phyloP scores from a whole-genome alignment of 2,797 vertebrate species.

The Squalus acanthias region DNA sequence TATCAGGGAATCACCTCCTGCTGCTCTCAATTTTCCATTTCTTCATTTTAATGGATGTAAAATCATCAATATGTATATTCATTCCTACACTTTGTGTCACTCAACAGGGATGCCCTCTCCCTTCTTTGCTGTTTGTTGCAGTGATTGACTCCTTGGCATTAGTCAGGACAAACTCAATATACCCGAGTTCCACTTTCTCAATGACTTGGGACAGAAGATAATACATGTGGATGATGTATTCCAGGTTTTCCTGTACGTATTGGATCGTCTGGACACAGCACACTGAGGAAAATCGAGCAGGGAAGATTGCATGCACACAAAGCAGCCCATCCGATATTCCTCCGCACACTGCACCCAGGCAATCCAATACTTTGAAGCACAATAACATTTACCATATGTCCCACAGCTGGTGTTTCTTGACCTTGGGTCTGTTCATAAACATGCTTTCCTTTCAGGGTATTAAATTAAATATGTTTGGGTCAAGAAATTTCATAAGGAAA shows the following conservation, averaged over 20 bases:
- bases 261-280: neutral
- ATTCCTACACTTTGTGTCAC: neutral
- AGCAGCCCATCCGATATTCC: neutral
- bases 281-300: neutral
- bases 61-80: neutral
- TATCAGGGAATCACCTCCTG: neutral
- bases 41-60: neutral
- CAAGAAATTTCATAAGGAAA: neutral
- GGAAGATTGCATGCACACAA: neutral
- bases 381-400: no score
- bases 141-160: neutral
- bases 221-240: neutral
- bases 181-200: neutral
- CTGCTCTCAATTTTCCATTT: neutral
- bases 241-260: neutral
- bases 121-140: neutral
- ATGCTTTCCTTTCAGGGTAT: neutral
- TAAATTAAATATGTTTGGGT: neutral
- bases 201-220: neutral
- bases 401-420: no score
- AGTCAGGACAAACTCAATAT: neutral
- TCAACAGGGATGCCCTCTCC: neutral
- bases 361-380: neutral
- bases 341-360: neutral
- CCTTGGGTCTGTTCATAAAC: neutral